Evolutionary conservation across 2,113 vertebrate species (phyloP).

Genomic region (Athene cunicularia): DNA sequence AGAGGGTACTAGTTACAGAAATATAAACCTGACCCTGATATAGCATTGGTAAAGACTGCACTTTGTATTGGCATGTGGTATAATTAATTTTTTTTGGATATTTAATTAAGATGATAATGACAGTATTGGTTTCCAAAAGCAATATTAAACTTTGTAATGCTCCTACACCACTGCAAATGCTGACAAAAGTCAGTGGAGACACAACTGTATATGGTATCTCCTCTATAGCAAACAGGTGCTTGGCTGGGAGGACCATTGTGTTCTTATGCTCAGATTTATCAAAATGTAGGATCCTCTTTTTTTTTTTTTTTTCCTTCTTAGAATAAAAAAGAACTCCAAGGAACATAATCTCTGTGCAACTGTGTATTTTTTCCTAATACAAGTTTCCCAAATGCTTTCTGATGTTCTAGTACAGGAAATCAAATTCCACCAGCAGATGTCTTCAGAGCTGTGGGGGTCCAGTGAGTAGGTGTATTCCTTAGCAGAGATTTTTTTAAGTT

Average conservation of each 20-base stretch:
- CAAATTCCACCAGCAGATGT: not conserved
- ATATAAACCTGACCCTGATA: not conserved
- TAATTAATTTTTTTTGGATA: not conserved
- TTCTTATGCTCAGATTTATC: not conserved
- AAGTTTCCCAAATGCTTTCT: not conserved
- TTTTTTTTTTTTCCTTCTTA: not conserved
- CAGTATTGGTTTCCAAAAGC: not conserved
- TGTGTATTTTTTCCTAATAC: not conserved
- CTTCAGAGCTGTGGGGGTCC: not conserved
- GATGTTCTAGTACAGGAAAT: not conserved
- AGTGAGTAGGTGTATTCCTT: not conserved
- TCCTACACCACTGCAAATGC: not conserved
- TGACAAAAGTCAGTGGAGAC: not conserved
- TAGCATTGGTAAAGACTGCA: not conserved
- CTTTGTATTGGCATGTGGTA: not conserved
- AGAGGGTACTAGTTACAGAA: not conserved
- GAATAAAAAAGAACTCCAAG: not conserved
- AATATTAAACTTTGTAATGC: not conserved
- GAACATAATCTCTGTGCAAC: not conserved
- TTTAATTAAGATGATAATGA: not conserved
- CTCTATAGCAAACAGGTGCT: not conserved
- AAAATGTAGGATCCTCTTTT: not conserved
- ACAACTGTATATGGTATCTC: not conserved
- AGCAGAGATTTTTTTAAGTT: conserved; percentile 8
- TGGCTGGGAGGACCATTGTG: not conserved